Evolutionary conservation across 2,888 invertebrate genomes (phyloP).

Genomic region (Hermaeophaga mercurialis): DNA sequence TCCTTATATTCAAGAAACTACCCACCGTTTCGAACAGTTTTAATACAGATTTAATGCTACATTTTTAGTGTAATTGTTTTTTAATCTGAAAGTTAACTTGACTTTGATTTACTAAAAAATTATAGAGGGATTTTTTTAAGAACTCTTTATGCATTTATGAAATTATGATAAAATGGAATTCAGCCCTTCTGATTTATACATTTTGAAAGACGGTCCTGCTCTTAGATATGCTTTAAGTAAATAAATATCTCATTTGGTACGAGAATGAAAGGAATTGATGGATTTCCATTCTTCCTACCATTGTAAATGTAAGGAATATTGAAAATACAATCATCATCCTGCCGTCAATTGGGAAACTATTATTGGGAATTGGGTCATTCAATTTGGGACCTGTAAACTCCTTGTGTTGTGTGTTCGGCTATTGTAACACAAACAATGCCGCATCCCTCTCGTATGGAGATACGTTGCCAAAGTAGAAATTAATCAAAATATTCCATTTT

Average conservation of each 20-base stretch:
- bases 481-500: conserved; percentile 15
- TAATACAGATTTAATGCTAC: too few species aligned
- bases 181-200: too few species aligned
- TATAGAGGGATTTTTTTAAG: too few species aligned
- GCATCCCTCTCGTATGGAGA: background rate
- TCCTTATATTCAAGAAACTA: too few species aligned
- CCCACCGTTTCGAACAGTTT: too few species aligned
- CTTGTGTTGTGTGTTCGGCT: background rate
- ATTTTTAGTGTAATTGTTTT: too few species aligned
- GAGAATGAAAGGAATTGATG: conserved; percentile 1
- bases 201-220: background rate
- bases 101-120: too few species aligned
- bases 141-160: too few species aligned
- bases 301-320: conserved; percentile 4
- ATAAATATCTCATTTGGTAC: background rate
- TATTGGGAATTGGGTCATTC: conserved; percentile 10
- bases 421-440: conserved; percentile 12
- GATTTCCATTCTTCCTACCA: conserved; percentile 5
- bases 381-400: conserved; percentile 3
- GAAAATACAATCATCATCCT: conserved; percentile 10
- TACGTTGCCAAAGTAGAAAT: conserved; percentile 4
- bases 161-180: too few species aligned
- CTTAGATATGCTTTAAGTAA: background rate
- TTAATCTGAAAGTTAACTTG: too few species aligned
- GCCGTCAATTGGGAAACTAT: conserved; percentile 11